Base-by-base conservation (phyloP, 2,888 invertebrate genomes). In the Drosophila eohydei region DNA sequence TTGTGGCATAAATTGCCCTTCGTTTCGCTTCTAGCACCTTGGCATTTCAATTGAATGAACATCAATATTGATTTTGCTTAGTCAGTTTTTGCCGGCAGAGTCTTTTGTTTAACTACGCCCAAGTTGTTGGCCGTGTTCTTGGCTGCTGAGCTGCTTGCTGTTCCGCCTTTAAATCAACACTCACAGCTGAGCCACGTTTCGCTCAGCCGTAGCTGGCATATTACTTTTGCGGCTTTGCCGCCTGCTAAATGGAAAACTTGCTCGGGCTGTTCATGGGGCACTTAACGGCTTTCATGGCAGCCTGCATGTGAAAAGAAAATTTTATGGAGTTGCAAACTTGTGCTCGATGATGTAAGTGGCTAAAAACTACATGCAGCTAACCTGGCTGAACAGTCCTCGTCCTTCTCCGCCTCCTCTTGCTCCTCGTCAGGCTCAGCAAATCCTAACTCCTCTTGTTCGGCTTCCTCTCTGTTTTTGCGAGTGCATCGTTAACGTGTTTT, bases 291-390 rank as follows among this genome's bases (percentile, higher is more conserved):
- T 83, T 85, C 81, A 72, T 73, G 78, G 38, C 52, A 38, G 52
- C 52, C 34, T 61, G 72, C 60, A 72, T 72, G 72, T 56, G 50
- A 62, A 54, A 44, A 62, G 64, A 74, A 77, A 75, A 78, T 74
- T 86, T 86, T 83, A 62, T 83, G 65, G 71, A 87, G 81, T 81
- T 75, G 75, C 80, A 71, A 87, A 87, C 87, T 86, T 87, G 81
- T 87, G 84, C 69, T 73, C 65, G 71, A 81, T 87, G 81, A 73
- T 87, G 73, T 78, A 87, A 86, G 83, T 86, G 84, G 75, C 81
- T 67, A 57, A 78, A 73, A 78, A 83, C 62, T 77, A 79, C 68
- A 72, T 62, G 71, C 66, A 66, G 55, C 54, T 52, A 57, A 57
- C 36, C 30, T 36, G 44, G n/a, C 28, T 30, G 8, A 21, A 40